A percentile compares a stretch with the other conserved stretches of the same genome.
Conservation (phyloP, 1,140 invertebrate genomes). For the Vollenhovia emeryi region DNA sequence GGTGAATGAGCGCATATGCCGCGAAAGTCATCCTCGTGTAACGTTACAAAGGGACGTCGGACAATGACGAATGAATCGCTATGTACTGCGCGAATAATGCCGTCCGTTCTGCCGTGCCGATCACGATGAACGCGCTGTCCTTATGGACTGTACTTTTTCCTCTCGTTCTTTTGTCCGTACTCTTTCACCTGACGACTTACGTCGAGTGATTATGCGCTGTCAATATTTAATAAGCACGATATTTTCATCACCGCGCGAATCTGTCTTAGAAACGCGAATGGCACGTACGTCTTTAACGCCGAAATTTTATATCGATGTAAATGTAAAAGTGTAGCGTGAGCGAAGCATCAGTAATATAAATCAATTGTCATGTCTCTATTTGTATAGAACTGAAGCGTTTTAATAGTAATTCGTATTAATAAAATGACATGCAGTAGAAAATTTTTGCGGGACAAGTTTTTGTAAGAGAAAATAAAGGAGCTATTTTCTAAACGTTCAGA, state of each 20-base stretch:
- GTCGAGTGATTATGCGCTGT: slow-evolving; percentile 4
- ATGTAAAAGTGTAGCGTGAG: neutral
- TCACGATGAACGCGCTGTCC: slow-evolving; percentile 42
- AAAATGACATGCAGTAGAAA: neutral
- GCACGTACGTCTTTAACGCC: neutral
- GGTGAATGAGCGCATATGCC: slow-evolving; percentile 57
- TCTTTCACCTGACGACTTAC: slow-evolving; percentile 12
- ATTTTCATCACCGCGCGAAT: neutral
- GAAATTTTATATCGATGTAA: neutral
- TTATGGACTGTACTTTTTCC: slow-evolving; percentile 34
- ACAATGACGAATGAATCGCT: slow-evolving; percentile 73
- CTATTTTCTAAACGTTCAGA: neutral
- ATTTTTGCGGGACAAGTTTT: neutral
- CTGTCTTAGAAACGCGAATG: neutral
- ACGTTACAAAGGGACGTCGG: slow-evolving; percentile 62
- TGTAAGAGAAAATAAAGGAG: neutral
- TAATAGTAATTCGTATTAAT: neutral
- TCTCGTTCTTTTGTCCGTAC: slow-evolving; percentile 43
- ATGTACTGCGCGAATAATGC: slow-evolving; percentile 63
- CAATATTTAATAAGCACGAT: slow-evolving; percentile 28
- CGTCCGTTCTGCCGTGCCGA: slow-evolving; percentile 60
- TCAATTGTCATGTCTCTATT: neutral
- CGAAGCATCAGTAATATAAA: neutral
- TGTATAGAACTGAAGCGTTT: neutral
- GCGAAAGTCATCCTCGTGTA: slow-evolving; percentile 56